Conservation (phyloP, 1,140 invertebrate species). For the Belonocnema kinseyi region DNA sequence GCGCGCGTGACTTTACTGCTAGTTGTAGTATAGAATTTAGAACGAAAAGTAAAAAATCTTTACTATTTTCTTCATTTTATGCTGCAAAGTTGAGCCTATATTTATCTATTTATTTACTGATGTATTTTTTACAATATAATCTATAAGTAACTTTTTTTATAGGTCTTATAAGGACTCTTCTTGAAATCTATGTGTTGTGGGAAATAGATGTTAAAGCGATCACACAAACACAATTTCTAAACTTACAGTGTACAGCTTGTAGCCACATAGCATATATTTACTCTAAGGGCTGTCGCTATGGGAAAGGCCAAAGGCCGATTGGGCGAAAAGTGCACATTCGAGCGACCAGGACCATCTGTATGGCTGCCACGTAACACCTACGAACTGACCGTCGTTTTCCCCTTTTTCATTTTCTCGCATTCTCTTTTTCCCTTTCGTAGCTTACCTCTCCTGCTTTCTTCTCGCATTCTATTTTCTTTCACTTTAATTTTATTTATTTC, state of each 20-base stretch:
- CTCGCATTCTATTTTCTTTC: constrained; percentile 58
- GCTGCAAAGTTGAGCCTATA: too few species aligned
- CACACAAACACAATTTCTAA: too few species aligned
- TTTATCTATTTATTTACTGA: too few species aligned
- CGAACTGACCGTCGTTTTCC: constrained; percentile 39
- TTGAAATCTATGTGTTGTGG: too few species aligned
- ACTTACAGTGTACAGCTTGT: background rate
- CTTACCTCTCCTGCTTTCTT: constrained; percentile 43
- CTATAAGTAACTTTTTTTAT: too few species aligned
- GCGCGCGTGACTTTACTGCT: too few species aligned
- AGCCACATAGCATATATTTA: constrained; percentile 19
- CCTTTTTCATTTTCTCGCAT: constrained; percentile 44
- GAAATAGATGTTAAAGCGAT: too few species aligned
- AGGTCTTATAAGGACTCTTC: too few species aligned
- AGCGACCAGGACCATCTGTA: constrained; percentile 10
- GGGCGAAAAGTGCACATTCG: constrained; percentile 15
- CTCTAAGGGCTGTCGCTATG: constrained; percentile 2
- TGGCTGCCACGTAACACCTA: constrained; percentile 54
- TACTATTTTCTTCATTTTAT: too few species aligned
- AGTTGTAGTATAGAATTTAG: too few species aligned
- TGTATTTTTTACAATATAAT: too few species aligned
- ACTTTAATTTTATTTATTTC: constrained; percentile 64
- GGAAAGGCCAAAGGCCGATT: constrained; percentile 27
- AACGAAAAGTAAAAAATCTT: too few species aligned
- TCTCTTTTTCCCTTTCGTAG: constrained; percentile 47